Evolutionary conservation across 2,888 invertebrate genomes (phyloP).

Genomic region (Tenthredo distinguenda): DNA sequence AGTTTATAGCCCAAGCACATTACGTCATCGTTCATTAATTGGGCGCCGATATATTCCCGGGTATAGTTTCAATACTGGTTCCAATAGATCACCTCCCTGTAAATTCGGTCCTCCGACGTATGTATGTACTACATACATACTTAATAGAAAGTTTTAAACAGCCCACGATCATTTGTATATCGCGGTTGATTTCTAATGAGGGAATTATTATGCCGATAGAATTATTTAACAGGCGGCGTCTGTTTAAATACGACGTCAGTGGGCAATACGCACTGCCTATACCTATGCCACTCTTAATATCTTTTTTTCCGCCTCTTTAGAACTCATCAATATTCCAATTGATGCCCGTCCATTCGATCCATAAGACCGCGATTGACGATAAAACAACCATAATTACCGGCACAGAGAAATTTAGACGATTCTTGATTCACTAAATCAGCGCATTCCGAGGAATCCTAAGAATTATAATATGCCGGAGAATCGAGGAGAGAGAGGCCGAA

Average conservation of each 20-base stretch:
- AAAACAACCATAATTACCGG: constrained; percentile 10
- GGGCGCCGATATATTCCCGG: constrained; percentile 9
- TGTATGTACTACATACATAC: background rate
- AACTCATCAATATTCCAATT: constrained; percentile 26
- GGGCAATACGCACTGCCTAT: background rate
- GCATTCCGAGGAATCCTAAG: constrained; percentile 1
- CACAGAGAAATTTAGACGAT: background rate
- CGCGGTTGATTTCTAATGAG: constrained; percentile 48
- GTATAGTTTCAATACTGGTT: constrained; percentile 29
- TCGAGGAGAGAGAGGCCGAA: constrained; percentile 37
- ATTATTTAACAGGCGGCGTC: constrained; percentile 49
- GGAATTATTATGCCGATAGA: constrained; percentile 38
- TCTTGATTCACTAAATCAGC: background rate
- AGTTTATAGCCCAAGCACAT: constrained; percentile 11
- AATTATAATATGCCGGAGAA: constrained; percentile 44
- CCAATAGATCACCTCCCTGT: constrained; percentile 17
- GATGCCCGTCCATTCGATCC: constrained; percentile 9
- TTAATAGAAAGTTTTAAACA: constrained; percentile 45
- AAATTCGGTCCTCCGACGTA: background rate
- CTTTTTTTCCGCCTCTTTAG: background rate
- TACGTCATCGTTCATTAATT: constrained; percentile 49
- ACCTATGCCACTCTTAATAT: background rate
- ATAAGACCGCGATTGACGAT: constrained; percentile 8
- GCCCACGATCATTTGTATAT: constrained; percentile 42
- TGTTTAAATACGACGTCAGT: background rate